phyloP scores from a whole-genome alignment of 2,113 vertebrate species.

The Pseudonaja textilis region DNA sequence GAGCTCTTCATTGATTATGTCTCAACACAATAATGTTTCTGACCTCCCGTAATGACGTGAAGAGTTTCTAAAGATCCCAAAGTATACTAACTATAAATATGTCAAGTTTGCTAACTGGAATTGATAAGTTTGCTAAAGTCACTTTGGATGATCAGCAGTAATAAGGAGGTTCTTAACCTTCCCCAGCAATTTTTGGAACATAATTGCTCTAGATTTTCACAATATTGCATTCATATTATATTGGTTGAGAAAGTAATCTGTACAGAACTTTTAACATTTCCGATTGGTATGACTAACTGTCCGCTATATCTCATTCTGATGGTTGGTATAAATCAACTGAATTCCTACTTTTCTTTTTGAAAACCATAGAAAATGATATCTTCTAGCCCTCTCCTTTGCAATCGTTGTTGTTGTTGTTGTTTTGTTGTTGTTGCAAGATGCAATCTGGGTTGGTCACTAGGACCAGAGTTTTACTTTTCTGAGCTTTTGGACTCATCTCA shows the following conservation, averaged over 20 bases:
- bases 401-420: not conserved
- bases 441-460: too few species aligned
- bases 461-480: too few species aligned
- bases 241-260: not conserved
- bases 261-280: not conserved
- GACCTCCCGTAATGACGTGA: not conserved
- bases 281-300: not conserved
- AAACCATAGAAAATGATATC: not conserved
- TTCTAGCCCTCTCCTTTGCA: not conserved
- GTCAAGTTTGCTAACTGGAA: not conserved
- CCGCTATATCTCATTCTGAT: not conserved
- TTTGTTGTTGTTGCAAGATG: too few species aligned
- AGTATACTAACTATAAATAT: not conserved
- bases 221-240: not conserved
- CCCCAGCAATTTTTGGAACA: not conserved
- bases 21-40: slow-evolving; percentile 1
- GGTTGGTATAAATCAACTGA: not conserved
- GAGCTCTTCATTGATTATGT: not conserved
- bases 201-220: not conserved
- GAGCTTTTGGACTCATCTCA: too few species aligned
- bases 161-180: not conserved
- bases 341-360: not conserved
- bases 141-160: slow-evolving; percentile 15
- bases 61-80: not conserved
- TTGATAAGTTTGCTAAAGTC: not conserved